Evolutionary conservation across 1,140 invertebrate species (phyloP), one percentile per base, ranked within the genome.

Genomic region (Reticulitermes speratus): DNA sequence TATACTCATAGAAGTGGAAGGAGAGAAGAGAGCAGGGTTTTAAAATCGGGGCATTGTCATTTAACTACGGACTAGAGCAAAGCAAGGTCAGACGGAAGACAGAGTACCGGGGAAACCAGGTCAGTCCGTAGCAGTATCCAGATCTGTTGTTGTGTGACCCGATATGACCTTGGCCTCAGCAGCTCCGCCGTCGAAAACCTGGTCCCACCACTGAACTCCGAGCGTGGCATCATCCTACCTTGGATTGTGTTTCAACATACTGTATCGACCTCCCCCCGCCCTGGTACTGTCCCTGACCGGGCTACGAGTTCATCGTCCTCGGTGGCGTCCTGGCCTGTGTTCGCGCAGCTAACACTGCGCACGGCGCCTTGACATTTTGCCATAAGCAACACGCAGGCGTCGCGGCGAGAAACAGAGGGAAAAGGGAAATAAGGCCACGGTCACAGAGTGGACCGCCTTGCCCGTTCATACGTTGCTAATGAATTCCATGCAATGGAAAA

Each of bases 371-470:
- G 65, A 75, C 65, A 75, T 55, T n/a, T 30, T 14, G n/a, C 25
- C n/a, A 30, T 14, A 14, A 2, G 65, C 7, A 75, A 75, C 65
- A 75, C 65, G 65, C 65, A 75, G 14, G 65, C 65, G 65, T 75
- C 25, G 25, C 25, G 65, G n/a, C 65, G 65, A 1, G 0, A 25
- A 55, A 1, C 16, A 55, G 19, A 55, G 52, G 52, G 52, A 21
- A 75, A 19, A 75, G n/a, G 65, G n/a, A 75, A 75, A 75, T 75
- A 75, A 25, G 65, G 65, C 65, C 65, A 75, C 65, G 65, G 25
- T 30, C 65, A 16, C n/a, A 55, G 65, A 30, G 65, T 7, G 65
- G 14, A 75, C 3, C 7, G 14, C n/a, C 65, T 6, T 75, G 25
- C 65, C 3, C 65, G 65, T 8, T 75, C 7, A 30, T 75, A 30